Evolutionary conservation across 2,797 vertebrate species (phyloP).

Genomic region (Ataeniobius toweri): DNA sequence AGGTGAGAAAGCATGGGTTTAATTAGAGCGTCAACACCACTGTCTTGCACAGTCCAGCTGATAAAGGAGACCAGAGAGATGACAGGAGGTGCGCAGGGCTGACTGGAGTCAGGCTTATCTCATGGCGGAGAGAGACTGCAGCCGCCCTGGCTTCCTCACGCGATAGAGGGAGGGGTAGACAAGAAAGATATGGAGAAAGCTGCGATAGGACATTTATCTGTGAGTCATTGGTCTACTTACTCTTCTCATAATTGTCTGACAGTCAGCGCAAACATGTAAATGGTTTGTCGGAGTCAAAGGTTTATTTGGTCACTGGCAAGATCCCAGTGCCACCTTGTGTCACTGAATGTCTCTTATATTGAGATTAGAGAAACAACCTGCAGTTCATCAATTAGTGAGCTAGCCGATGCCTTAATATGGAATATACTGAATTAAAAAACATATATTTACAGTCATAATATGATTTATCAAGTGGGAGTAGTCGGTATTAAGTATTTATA

Average conservation of each 20-base stretch:
- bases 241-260: conserved; percentile 46
- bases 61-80: conserved; percentile 82
- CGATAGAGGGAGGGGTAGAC: conserved; percentile 59
- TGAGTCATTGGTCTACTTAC: conserved; percentile 66
- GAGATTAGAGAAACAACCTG: not conserved
- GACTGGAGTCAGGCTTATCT: conserved; percentile 86
- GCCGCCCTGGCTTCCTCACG: conserved; percentile 81
- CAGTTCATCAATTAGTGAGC: conserved; percentile 9
- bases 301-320: conserved; percentile 32
- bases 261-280: conserved; percentile 39
- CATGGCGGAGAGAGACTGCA: conserved; percentile 71
- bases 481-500: conserved; percentile 1
- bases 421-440: conserved; percentile 20
- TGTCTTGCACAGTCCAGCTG: conserved; percentile 61
- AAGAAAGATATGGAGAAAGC: conserved; percentile 55
- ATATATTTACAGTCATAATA: conserved; percentile 6
- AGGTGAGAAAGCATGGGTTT: conserved; percentile 69
- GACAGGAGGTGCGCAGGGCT: conserved; percentile 82
- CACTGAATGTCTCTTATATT: conserved; percentile 20
- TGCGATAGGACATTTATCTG: conserved; percentile 71
- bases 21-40: conserved; percentile 78
- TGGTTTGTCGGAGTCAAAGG: conserved; percentile 53
- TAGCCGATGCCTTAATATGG: conserved; percentile 2
- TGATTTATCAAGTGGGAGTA: conserved; percentile 2
- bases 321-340: conserved; percentile 74